These are phyloP conservation scores for Drosophila melanica DNA, from an alignment of 1,140 invertebrate genomes.

Conservation along the genomic window DNA sequence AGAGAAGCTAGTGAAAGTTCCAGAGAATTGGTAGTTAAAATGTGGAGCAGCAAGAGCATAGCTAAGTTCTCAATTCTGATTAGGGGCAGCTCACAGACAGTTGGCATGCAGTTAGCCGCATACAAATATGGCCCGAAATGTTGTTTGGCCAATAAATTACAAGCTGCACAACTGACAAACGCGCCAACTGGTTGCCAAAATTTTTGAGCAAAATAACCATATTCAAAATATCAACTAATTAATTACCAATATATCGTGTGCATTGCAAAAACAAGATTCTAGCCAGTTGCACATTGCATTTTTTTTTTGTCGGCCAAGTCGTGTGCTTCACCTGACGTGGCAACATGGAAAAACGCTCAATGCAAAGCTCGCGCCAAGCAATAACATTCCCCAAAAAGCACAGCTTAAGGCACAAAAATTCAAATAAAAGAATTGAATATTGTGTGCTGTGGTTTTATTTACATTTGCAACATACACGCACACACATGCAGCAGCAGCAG, in stretches of 20 bases:
- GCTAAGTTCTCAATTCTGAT: background rate
- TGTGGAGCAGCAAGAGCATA: background rate
- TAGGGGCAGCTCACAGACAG: background rate
- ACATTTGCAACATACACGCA: constrained; percentile 61
- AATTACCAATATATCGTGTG: constrained; percentile 59
- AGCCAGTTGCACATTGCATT: constrained; percentile 41
- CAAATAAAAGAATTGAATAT: constrained; percentile 61
- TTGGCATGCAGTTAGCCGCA: background rate
- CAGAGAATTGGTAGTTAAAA: background rate
- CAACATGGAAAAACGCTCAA: constrained; percentile 78
- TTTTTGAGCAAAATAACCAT: constrained; percentile 56
- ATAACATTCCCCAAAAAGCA: constrained; percentile 65
- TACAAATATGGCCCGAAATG: constrained; percentile 16
- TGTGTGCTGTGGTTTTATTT: constrained; percentile 70
- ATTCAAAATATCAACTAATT: constrained; percentile 71
- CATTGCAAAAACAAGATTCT: constrained; percentile 50
- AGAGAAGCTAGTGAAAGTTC: constrained; percentile 29
- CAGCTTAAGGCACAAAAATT: constrained; percentile 18
- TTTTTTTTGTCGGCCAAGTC: constrained; percentile 9
- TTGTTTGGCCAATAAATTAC: constrained; percentile 41
- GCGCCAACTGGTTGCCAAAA: constrained; percentile 67
- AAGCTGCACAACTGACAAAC: constrained; percentile 47
- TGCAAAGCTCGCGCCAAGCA: constrained; percentile 69
- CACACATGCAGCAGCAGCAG: constrained; percentile 37
- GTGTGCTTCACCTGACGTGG: constrained; percentile 70